Conservation (phyloP, 2,888 invertebrate genomes). For the Eremobia ochroleuca region DNA sequence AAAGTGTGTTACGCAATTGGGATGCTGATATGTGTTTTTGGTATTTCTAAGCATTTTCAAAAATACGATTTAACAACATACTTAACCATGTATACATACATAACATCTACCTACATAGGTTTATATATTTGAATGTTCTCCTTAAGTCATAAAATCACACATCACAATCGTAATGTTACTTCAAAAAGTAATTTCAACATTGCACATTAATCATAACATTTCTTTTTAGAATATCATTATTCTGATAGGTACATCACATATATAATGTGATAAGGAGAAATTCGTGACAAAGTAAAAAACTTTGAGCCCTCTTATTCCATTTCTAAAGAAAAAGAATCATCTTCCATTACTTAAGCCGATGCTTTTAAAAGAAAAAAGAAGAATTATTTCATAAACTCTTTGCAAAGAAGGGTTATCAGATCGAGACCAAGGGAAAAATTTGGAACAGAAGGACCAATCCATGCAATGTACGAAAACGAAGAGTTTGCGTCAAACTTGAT, state of each 20-base stretch:
- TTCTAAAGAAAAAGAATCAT: constrained; percentile 26
- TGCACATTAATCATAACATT: neutral
- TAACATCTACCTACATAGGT: neutral
- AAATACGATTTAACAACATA: neutral
- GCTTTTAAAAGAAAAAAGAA: constrained; percentile 46
- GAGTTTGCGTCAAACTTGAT: too few species aligned
- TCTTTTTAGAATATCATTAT: neutral
- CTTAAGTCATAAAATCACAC: neutral
- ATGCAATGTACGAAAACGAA: neutral
- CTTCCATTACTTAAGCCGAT: constrained; percentile 36
- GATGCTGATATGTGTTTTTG: neutral
- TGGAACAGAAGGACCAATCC: constrained; percentile 3
- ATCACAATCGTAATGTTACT: too few species aligned
- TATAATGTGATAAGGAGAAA: neutral
- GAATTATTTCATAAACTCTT: constrained; percentile 32
- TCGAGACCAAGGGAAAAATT: neutral
- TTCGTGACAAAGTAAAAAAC: constrained; percentile 3
- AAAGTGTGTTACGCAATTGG: neutral
- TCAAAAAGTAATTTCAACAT: neutral
- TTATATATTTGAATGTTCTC: neutral
- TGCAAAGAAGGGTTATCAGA: constrained; percentile 26
- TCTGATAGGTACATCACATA: neutral
- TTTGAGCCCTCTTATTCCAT: neutral
- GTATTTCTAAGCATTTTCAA: neutral
- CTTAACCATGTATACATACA: neutral